Base-by-base conservation (phyloP, 1,140 invertebrate species). In the Littorina saxatilis region DNA sequence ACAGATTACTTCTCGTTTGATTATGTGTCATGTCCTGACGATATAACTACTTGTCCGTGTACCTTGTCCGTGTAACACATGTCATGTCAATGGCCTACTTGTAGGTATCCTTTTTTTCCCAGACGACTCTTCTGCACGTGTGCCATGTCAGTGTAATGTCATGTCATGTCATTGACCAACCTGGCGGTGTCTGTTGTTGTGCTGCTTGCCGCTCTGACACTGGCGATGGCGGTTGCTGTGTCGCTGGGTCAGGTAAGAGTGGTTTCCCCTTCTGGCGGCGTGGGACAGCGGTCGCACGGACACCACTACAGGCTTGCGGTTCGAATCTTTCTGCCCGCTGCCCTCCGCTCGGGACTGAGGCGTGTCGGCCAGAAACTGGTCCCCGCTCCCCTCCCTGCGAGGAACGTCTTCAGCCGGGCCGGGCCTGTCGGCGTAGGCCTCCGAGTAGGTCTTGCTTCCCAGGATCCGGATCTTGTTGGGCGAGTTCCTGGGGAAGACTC, bases 191-290 rank as follows among this genome's bases (percentile, higher is more conserved):
- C 58, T 78, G 55, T 43, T 78, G 37, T 27, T 29, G 13, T 66
- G 55, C 20, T n/a, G 35, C 32, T 78, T 63, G 32, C 27, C 61
- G 52, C 23, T 39, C 37, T 78, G 76, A 4, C 17, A 29, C 37
- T 78, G 76, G 0, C 76, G 55, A 27, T 78, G 76, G 9, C 76
- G 52, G 17, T 52, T 58, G 55, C 55, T 37, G 23, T 61, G 76
- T 27, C 76, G 35, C 55, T 78, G 76, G 1, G 76, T 78, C 76
- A 78, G 76, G 37, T 78, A 78, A 15, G 76, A 78, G 76, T 78
- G 76, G 17, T 27, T 43, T 7, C 55, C 39, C 27, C 76, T 52
- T 0, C 76, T 43, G 20, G 76, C 58, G 1, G 76, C 76, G 55
- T 78, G 76, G 11, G 76, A 78, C 39, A 78, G 32, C 17, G 76